Conservation (phyloP, 2,888 invertebrate species). For the Hydraecia micacea region DNA sequence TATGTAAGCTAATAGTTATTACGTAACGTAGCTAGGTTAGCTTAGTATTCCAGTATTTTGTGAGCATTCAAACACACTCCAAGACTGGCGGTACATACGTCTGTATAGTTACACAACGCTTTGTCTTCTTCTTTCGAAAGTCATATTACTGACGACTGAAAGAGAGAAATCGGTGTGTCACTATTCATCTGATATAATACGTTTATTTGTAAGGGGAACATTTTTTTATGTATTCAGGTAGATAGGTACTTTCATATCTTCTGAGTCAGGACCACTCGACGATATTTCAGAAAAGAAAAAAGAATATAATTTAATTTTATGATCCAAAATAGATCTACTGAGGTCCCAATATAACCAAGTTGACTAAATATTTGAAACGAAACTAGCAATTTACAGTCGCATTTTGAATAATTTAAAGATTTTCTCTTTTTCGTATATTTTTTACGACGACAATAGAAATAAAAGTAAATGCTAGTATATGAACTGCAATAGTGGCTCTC, state of each 20-base stretch:
- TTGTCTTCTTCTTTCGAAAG: too few relatives aligned
- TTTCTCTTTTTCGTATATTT: conserved; percentile 43
- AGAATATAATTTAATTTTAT: background rate
- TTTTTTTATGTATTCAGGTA: too few relatives aligned
- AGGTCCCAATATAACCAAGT: conserved; percentile 20
- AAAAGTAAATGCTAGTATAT: conserved; percentile 43
- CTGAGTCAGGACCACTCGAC: background rate
- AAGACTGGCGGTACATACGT: too few relatives aligned
- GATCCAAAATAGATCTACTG: background rate
- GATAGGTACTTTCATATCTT: background rate
- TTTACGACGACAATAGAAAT: conserved; percentile 28
- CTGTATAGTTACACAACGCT: too few relatives aligned
- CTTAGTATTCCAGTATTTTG: background rate
- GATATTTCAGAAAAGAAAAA: background rate
- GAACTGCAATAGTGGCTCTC: conserved; percentile 30
- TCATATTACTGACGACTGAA: too few relatives aligned
- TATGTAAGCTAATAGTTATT: background rate
- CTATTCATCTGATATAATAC: too few relatives aligned
- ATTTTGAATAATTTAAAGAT: conserved; percentile 55
- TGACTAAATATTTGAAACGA: conserved; percentile 26
- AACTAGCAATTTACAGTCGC: conserved; percentile 24
- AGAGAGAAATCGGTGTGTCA: too few relatives aligned
- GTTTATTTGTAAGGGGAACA: too few relatives aligned
- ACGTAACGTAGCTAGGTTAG: background rate
- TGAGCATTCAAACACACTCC: too few relatives aligned